These are phyloP conservation scores for Pipistrellus pygmaeus DNA, from an alignment of 2,797 vertebrate genomes.

Conservation along the genomic window DNA sequence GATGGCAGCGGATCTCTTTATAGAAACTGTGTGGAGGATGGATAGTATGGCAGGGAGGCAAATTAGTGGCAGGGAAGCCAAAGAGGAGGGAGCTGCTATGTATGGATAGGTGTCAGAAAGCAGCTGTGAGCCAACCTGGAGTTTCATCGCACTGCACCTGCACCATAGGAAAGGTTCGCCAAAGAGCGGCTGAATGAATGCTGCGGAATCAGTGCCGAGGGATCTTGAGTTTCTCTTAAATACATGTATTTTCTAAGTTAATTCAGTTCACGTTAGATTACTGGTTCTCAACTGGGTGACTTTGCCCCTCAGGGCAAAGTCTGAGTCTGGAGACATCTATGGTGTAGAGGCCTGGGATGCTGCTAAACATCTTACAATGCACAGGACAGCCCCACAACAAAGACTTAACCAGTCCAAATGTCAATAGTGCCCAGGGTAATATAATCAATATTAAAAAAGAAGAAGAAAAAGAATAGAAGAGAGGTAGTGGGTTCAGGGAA, in stretches of 20 bases:
- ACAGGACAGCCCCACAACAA: not conserved
- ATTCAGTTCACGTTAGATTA: not conserved
- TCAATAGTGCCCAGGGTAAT: not conserved
- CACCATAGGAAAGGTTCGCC: not conserved
- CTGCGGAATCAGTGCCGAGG: not conserved
- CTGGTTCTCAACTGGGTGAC: not conserved
- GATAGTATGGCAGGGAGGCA: not conserved
- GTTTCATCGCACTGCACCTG: not conserved
- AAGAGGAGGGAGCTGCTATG: not conserved
- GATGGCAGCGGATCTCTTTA: not conserved
- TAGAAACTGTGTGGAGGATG: not conserved
- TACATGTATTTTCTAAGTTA: constrained; percentile 4
- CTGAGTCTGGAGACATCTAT: not conserved
- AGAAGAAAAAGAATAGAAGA: not conserved
- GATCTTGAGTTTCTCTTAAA: not conserved
- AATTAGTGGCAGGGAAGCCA: not conserved
- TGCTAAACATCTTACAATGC: not conserved
- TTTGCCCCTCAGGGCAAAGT: not conserved
- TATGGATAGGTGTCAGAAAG: not conserved
- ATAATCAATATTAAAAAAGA: not conserved
- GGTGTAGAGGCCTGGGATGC: not conserved
- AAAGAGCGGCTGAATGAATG: not conserved
- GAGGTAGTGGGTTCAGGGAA: not conserved
- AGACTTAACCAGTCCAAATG: no score
- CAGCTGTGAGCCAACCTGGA: not conserved